Base-by-base conservation (phyloP, 2,113 vertebrate genomes). In the Perca fluviatilis region DNA sequence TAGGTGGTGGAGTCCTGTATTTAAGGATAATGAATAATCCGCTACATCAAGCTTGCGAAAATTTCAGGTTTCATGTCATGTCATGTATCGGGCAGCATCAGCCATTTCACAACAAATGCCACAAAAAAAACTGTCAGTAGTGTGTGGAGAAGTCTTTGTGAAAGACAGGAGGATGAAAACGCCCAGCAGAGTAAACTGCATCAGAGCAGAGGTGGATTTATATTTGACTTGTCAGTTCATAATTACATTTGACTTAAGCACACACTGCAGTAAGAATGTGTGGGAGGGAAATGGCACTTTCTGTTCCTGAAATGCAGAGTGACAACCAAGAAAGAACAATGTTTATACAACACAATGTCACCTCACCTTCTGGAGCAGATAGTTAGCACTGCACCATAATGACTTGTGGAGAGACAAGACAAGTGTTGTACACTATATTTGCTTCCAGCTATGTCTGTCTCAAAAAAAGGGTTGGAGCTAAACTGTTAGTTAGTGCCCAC, bases 11-110 rank as follows among this genome's bases (percentile, higher is more conserved):
- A 86, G 81, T 91, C 88, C 94, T 93, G 90, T 93, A 93, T 91
- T 95, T 95, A 95, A 82, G 86, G 90, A 95, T 94, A 93, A 94
- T 92, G 80, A 93, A 86, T 88, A 92, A 94, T 93, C 86, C 18
- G 23, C 86, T 68, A 93, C 89, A 91, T 87, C 73, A 83, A 90
- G 80, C 70, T 76, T 66, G 75, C 58, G 79, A 77, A 92, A 93
- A 93, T 93, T 49, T 86, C n/a, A 89, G 88, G 87, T 88, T 87
- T 81, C 61, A 57, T 36, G 82, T 91, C 89, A 27, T 27, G 27
- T 27, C 27, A 27, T 94, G 69, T 62, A 67, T 85, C 77, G 80
- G 79, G 67, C 87, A 80, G 79, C 66, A 19, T 82, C 77, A 86
- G 81, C 80, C 71, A 27, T 88, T 91, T 89, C 64, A 81, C 58